Percentiles rank a stretch among this genome's conserved stretches.
Conservation (phyloP, 2,888 invertebrate genomes). For the Falcaria lacertinaria region DNA sequence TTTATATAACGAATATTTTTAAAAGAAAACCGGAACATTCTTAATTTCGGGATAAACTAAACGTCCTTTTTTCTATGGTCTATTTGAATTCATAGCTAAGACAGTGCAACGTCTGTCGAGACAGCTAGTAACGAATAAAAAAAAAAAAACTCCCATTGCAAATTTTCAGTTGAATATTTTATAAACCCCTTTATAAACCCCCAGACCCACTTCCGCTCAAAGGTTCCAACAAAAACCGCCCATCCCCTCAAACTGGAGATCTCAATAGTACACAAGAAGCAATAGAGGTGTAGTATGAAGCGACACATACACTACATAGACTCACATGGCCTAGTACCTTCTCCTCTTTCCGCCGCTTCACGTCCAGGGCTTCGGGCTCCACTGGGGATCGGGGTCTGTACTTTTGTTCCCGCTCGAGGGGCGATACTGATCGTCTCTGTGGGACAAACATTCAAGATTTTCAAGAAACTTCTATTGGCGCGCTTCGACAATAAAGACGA, state of each 20-base stretch:
- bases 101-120: too few relatives aligned
- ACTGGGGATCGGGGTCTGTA: constrained; percentile 89
- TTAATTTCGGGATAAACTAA: too few relatives aligned
- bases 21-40: too few relatives aligned
- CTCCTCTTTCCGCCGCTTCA: constrained; percentile 89
- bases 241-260: background rate
- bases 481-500: too few relatives aligned
- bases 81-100: too few relatives aligned
- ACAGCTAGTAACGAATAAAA: too few relatives aligned
- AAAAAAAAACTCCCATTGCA: too few relatives aligned
- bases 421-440: constrained; percentile 90
- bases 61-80: too few relatives aligned
- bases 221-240: constrained; percentile 6
- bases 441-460: background rate
- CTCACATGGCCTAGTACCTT: constrained; percentile 92
- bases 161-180: too few relatives aligned
- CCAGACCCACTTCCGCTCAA: too few relatives aligned
- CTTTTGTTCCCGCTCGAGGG: constrained; percentile 87
- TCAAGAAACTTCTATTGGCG: background rate
- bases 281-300: constrained; percentile 25
- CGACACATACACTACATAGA: constrained; percentile 77
- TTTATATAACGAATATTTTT: too few relatives aligned
- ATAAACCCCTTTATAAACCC: too few relatives aligned
- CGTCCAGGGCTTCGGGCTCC: constrained; percentile 85
- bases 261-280: constrained; percentile 9